phyloP scores from a whole-genome alignment of 2,113 vertebrate species.

The Petrocephalus zakoni region DNA sequence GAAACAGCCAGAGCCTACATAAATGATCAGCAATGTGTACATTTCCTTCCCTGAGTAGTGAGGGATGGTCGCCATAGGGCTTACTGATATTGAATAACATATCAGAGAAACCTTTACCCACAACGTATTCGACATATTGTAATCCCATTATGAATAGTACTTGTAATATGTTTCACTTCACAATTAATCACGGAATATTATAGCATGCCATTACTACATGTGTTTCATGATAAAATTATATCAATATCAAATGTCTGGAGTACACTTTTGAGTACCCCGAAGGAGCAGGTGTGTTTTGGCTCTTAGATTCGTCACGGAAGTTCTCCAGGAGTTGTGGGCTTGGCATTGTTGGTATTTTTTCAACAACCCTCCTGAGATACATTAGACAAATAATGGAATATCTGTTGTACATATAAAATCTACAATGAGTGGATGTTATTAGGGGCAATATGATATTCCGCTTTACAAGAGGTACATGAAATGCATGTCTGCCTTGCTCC shows the following conservation, averaged over 20 bases:
- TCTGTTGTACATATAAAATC: not conserved
- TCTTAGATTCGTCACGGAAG: not conserved
- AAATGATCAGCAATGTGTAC: not conserved
- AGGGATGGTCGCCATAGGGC: not conserved
- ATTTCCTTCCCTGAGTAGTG: not conserved
- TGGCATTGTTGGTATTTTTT: not conserved
- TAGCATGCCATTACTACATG: not conserved
- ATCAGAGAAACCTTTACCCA: not conserved
- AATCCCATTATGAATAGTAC: not conserved
- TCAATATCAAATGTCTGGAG: not conserved
- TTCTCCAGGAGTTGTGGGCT: not conserved
- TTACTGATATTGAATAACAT: not conserved
- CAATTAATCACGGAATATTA: conserved; percentile 8
- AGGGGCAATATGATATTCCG: not conserved
- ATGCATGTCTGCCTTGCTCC: not conserved
- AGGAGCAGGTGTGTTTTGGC: not conserved
- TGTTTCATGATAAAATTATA: not conserved
- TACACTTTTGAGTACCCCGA: not conserved
- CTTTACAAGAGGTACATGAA: conserved; percentile 4
- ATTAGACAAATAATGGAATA: not conserved
- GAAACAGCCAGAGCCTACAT: not conserved
- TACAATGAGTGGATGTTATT: not conserved
- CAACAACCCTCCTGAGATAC: not conserved
- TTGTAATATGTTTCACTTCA: not conserved
- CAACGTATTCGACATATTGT: not conserved